Percentiles rank a stretch among this genome's conserved stretches.
Evolutionary conservation across 2,113 vertebrate genomes (phyloP).

Genomic region (Rutilus rutilus): DNA sequence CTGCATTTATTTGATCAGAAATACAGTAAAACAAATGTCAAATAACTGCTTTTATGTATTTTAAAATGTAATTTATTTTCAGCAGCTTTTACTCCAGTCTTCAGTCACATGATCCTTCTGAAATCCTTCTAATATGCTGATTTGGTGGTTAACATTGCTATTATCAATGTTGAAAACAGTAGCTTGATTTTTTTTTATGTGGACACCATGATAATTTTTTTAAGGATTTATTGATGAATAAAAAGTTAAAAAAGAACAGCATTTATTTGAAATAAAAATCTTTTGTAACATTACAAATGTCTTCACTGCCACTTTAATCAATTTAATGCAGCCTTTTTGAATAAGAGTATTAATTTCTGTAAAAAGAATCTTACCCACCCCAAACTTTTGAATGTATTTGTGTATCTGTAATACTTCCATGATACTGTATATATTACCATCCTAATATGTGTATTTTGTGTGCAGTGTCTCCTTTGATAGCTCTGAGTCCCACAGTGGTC

Average conservation of each 20-base stretch:
- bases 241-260: neutral
- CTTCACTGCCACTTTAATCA: neutral
- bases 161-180: neutral
- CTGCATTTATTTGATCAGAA: too few relatives aligned
- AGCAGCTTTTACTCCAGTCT: neutral
- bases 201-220: too few relatives aligned
- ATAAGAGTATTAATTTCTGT: neutral
- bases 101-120: neutral
- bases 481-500: slow-evolving; percentile 82
- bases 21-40: too few relatives aligned
- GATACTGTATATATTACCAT: neutral
- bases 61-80: neutral
- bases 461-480: slow-evolving; percentile 87
- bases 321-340: neutral
- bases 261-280: neutral
- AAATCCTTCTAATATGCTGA: neutral
- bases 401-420: neutral
- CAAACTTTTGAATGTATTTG: neutral
- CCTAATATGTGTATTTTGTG: slow-evolving; percentile 36
- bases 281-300: neutral
- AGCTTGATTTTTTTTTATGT: too few relatives aligned
- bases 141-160: neutral
- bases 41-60: neutral
- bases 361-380: neutral
- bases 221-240: neutral